These are phyloP conservation scores for Nyctalus aviator DNA, from an alignment of 2,797 vertebrate genomes.

Conservation along the genomic window DNA sequence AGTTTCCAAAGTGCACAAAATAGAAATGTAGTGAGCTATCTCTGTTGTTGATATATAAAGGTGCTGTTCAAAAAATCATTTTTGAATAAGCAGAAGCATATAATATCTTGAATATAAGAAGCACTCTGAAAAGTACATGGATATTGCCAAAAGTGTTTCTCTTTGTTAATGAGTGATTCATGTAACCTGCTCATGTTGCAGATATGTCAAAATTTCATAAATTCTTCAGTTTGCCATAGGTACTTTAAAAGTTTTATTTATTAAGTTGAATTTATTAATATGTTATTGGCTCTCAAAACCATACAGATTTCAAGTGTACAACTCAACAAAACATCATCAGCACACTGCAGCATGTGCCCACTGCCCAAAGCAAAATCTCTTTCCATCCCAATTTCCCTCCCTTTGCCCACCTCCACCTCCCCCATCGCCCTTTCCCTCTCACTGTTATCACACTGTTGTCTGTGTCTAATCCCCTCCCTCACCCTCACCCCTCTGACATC, in stretches of 20 bases:
- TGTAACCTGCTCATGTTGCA: neutral
- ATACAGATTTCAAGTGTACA: neutral
- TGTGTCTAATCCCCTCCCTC: neutral
- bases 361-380: neutral
- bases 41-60: neutral
- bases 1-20: conserved; percentile 3
- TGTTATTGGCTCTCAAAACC: neutral
- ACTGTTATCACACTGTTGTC: neutral
- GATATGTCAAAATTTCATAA: neutral
- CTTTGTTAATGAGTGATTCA: neutral
- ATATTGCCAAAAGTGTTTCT: neutral
- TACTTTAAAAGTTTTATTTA: neutral
- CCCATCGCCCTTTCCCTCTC: neutral
- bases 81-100: neutral
- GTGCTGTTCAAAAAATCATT: neutral
- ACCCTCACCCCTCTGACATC: neutral
- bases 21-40: conserved; percentile 13
- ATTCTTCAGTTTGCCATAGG: neutral
- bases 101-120: neutral
- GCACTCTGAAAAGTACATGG: neutral
- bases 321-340: neutral
- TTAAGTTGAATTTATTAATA: neutral
- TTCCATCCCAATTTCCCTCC: neutral
- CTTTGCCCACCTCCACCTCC: neutral
- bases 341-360: neutral